These are phyloP conservation scores for Coracopsis vasa DNA, from an alignment of 2,113 vertebrate genomes.

Conservation along the genomic window DNA sequence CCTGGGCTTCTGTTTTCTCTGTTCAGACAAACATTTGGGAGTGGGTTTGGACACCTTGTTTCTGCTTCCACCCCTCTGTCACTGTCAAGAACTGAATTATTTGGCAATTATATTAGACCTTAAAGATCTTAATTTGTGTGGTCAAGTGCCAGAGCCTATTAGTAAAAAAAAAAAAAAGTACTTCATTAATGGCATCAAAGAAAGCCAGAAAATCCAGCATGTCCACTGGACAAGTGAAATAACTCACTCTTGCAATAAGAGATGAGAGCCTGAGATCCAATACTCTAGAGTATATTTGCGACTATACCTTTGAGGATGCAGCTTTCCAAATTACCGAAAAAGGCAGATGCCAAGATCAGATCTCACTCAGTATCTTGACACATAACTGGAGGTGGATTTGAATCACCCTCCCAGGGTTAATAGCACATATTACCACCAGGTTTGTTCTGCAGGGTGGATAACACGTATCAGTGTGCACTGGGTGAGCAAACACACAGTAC, in stretches of 20 bases:
- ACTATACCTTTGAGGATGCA: neutral
- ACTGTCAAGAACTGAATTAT: neutral
- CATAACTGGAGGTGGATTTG: neutral
- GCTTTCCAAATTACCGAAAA: neutral
- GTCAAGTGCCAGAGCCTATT: neutral
- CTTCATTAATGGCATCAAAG: neutral
- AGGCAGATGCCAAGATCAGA: neutral
- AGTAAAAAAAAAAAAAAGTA: neutral
- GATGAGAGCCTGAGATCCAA: neutral
- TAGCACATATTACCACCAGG: neutral
- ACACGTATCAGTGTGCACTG: rapidly evolving
- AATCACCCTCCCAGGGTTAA: neutral
- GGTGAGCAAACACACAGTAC: neutral
- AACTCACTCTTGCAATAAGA: neutral
- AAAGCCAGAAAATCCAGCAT: neutral
- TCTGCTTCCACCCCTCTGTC: neutral
- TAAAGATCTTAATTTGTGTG: neutral
- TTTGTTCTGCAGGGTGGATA: neutral
- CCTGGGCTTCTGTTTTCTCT: neutral
- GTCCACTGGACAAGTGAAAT: neutral
- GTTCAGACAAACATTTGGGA: neutral
- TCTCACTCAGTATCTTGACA: neutral
- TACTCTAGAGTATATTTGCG: neutral
- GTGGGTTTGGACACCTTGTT: neutral
- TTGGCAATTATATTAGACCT: neutral